Evolutionary conservation across 2,113 vertebrate species (phyloP).

Genomic region (Axis porcinus): DNA sequence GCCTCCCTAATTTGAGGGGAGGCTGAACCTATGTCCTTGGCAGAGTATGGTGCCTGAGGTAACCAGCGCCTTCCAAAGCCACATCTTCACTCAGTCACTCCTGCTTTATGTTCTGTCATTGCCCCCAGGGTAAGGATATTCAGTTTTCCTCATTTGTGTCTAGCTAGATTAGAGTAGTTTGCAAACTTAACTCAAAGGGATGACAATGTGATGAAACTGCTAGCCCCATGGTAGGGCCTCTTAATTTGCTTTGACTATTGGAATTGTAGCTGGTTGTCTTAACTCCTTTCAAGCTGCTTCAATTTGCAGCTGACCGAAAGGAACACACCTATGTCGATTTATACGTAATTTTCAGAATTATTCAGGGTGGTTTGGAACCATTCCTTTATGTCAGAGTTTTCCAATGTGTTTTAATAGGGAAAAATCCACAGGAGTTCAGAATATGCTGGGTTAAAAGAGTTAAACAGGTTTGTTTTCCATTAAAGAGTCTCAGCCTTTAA

Average conservation of each 20-base stretch:
- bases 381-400: constrained; percentile 10
- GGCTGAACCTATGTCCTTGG: neutral
- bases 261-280: neutral
- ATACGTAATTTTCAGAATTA: neutral
- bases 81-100: too few relatives aligned
- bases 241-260: neutral
- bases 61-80: neutral
- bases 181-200: neutral
- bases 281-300: neutral
- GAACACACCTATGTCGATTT: neutral
- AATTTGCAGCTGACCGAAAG: neutral
- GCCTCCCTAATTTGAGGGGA: neutral
- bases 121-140: neutral
- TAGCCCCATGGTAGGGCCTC: rapidly evolving
- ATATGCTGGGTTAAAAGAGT: neutral
- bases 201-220: neutral
- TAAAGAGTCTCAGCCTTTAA: neutral
- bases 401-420: neutral
- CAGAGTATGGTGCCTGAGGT: neutral
- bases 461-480: neutral
- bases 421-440: neutral
- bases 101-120: neutral
- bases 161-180: neutral
- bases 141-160: neutral
- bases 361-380: neutral